Evolutionary conservation across 2,797 vertebrate species (phyloP).

Genomic region (Sebastes matsubarae): DNA sequence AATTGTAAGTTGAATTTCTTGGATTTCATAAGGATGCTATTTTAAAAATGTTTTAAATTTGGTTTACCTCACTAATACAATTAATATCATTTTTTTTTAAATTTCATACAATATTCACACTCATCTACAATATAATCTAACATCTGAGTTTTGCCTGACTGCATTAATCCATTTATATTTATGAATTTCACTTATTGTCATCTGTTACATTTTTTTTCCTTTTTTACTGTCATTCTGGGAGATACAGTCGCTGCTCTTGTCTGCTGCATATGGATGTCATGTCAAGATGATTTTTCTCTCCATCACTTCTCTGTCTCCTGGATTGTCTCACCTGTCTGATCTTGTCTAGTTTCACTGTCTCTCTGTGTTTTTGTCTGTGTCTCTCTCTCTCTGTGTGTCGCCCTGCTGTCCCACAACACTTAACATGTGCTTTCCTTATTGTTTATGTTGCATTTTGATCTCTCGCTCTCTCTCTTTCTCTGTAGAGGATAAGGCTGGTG

Average conservation of each 20-base stretch:
- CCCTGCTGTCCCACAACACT: slow-evolving; percentile 33
- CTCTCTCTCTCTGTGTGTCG: slow-evolving; percentile 26
- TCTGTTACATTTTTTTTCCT: not conserved
- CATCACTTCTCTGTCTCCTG: slow-evolving; percentile 44
- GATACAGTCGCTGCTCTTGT: slow-evolving; percentile 26
- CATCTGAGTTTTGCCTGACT: not conserved
- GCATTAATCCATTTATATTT: not conserved
- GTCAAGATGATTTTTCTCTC: slow-evolving; percentile 26
- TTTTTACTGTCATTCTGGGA: slow-evolving; percentile 10
- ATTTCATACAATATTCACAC: not conserved
- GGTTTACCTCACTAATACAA: not conserved
- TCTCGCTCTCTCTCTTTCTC: slow-evolving; percentile 19
- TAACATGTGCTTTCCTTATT: slow-evolving; percentile 53
- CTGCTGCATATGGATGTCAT: slow-evolving; percentile 28
- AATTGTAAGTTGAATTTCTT: not conserved
- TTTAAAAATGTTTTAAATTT: not conserved
- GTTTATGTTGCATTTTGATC: slow-evolving; percentile 52
- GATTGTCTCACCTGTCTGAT: slow-evolving; percentile 52
- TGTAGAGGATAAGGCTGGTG: slow-evolving; percentile 22
- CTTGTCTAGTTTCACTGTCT: slow-evolving; percentile 44
- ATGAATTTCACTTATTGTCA: slow-evolving; percentile 2
- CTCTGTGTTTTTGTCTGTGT: slow-evolving; percentile 29
- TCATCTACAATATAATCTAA: not conserved
- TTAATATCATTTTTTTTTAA: not conserved
- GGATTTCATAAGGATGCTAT: not conserved